phyloP scores from a whole-genome alignment of 2,113 vertebrate species.

The Sapajus apella region DNA sequence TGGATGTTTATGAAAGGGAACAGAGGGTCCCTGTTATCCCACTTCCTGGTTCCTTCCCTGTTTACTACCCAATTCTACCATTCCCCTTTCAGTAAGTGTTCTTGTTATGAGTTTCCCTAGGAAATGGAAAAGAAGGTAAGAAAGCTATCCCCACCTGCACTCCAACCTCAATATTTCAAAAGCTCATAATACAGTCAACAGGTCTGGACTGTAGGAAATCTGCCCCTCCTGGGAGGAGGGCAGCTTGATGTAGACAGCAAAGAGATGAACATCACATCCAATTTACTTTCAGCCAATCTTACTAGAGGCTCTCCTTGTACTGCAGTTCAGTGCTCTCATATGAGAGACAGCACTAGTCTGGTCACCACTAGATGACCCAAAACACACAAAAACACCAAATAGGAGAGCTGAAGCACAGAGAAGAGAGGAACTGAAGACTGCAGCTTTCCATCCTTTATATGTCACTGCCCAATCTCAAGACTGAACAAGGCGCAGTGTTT shows the following conservation, averaged over 20 bases:
- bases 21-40: not conserved
- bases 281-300: not conserved
- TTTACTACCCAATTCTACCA: not conserved
- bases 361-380: not conserved
- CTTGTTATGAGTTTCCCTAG: not conserved
- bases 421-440: accelerated
- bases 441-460: no score
- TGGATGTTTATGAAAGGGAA: not conserved
- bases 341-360: not conserved
- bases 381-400: not conserved
- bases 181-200: not conserved
- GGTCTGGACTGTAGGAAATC: not conserved
- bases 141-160: not conserved
- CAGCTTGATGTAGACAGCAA: not conserved
- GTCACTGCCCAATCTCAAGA: not conserved
- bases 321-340: not conserved
- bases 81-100: not conserved
- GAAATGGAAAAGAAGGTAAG: constrained; percentile 33
- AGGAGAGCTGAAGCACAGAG: not conserved
- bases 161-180: not conserved
- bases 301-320: not conserved
- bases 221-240: not conserved
- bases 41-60: not conserved
- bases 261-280: constrained; percentile 8
- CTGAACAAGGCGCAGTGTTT: not conserved